phyloP scores from a whole-genome alignment of 2,888 invertebrate species.

The Machimus atricapillus region DNA sequence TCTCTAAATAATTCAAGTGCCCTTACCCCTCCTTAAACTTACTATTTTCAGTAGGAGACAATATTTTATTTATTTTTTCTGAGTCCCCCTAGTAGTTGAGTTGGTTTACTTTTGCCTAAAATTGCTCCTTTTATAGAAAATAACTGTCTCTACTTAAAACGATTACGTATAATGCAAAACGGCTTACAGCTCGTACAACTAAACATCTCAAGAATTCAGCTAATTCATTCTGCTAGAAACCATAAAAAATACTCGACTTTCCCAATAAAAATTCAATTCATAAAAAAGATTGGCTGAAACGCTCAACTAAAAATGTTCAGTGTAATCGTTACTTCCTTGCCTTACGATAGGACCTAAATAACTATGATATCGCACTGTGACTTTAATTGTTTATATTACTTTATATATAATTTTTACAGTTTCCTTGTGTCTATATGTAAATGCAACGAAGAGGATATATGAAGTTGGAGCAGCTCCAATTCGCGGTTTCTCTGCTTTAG shows the following conservation, averaged over 20 bases:
- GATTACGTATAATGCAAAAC: conserved; percentile 31
- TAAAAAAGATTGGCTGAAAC: background rate
- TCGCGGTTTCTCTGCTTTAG: background rate
- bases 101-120: conserved; percentile 5
- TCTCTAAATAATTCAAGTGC: background rate
- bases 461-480: background rate
- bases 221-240: conserved; percentile 17
- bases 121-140: conserved; percentile 3
- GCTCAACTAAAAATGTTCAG: background rate
- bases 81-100: background rate
- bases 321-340: background rate
- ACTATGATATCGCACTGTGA: conserved; percentile 8
- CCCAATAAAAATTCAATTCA: background rate
- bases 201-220: conserved; percentile 17
- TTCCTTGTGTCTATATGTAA: background rate
- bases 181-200: background rate
- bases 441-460: conserved; percentile 20
- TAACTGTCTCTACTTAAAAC: conserved; percentile 26
- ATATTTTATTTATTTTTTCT: background rate
- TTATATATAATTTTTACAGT: conserved; percentile 12
- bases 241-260: background rate
- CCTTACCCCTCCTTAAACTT: background rate
- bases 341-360: conserved; percentile 12
- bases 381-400: background rate
- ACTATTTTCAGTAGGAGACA: background rate